Percentiles rank a stretch among this genome's conserved stretches.
Conservation (phyloP, 2,797 vertebrate genomes). For the Selene dorsalis region DNA sequence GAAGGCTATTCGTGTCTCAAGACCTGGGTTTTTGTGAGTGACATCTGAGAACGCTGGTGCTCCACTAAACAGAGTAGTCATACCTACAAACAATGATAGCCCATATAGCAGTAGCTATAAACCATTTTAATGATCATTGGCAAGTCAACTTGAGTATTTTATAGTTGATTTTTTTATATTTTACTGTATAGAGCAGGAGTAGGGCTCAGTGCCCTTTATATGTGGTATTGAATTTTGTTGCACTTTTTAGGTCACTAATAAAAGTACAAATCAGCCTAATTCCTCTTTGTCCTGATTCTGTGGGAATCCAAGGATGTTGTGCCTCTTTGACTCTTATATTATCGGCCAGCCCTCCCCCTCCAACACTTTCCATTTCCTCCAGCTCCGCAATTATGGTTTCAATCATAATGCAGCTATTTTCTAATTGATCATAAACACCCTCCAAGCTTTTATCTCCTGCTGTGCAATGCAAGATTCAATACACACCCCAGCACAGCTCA, state of each 20-base stretch:
- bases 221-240: not conserved
- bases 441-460: slow-evolving; percentile 8
- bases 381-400: slow-evolving; percentile 36
- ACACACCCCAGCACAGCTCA: slow-evolving; percentile 11
- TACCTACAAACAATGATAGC: not conserved
- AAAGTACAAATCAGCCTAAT: not conserved
- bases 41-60: not conserved
- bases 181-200: not conserved
- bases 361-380: slow-evolving; percentile 32
- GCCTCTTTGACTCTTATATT: slow-evolving; percentile 2
- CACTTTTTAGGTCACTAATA: not conserved
- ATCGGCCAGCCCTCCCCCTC: slow-evolving; percentile 27
- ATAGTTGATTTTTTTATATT: not conserved
- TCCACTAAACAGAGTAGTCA: no score
- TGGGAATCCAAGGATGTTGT: not conserved
- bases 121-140: not conserved
- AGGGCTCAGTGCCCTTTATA: not conserved
- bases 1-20: no score
- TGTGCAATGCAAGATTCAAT: slow-evolving; percentile 35
- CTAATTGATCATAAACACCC: slow-evolving; percentile 42
- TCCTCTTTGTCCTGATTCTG: not conserved
- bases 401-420: slow-evolving; percentile 41
- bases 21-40: not conserved
- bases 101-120: not conserved
- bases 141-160: not conserved